Conservation (phyloP, 2,888 invertebrate genomes). For the Parapristionchus giblindavisi region DNA sequence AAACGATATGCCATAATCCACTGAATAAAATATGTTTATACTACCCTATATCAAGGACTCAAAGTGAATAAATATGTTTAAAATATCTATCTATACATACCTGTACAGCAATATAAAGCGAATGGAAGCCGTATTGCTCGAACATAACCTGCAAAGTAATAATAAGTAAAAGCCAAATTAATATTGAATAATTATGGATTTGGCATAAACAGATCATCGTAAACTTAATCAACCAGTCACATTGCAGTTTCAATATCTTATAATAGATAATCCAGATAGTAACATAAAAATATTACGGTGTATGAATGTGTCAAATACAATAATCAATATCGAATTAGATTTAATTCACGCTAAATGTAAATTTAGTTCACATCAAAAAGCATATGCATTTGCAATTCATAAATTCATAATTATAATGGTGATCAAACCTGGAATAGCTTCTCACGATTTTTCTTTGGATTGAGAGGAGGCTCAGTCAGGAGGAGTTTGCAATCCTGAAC, state of each 20-base stretch:
- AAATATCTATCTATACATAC: slow-evolving; percentile 44
- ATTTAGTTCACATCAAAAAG: no score
- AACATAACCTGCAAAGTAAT: slow-evolving; percentile 72
- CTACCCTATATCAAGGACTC: slow-evolving; percentile 6
- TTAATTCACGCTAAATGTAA: no score
- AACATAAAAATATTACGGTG: no score
- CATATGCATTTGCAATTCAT: background rate
- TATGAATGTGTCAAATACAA: no score
- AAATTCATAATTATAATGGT: background rate
- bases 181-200: background rate
- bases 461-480: slow-evolving; percentile 98
- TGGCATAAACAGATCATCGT: background rate
- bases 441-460: slow-evolving; percentile 93
- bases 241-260: no score
- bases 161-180: no score
- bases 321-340: no score
- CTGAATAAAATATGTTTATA: no score
- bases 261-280: background rate
- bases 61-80: no score
- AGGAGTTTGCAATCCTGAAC: slow-evolving; percentile 84
- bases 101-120: slow-evolving; percentile 73
- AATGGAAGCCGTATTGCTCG: slow-evolving; percentile 73
- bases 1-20: no score
- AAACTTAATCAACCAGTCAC: background rate
- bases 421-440: slow-evolving; percentile 90